Base-by-base conservation (phyloP, 2,888 invertebrate genomes). In the Zaprionus lineosus region DNA sequence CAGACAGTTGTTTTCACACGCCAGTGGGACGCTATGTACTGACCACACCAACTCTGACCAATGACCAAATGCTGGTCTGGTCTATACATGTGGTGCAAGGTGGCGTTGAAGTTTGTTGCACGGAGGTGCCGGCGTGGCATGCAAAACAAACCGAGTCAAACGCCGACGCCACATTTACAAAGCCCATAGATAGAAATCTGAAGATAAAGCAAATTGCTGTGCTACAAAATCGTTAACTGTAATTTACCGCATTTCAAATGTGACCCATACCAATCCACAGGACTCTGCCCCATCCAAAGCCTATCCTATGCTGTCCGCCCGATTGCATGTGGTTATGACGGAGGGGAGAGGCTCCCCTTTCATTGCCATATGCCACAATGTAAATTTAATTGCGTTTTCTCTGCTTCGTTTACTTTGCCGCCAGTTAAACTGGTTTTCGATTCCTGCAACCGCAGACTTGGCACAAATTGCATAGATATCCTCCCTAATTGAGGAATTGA, bases 211-310 rank as follows among this genome's bases (percentile, higher is more conserved):
- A 83, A 85, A 83, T 85, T 83, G 84, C 83, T 78, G 74, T 71
- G 84, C 84, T 76, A 84, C 84, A 83, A 82, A 82, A 85, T 83
- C 78, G 82, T 82, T 82, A 82, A 74, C 79, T 76, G 84, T 84
- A 84, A 82, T 82, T 82, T 82, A 82, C 83, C 76, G 83, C 74
- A 84, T 82, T 82, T 65, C 61, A 66, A 78, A 84, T 57, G 78
- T 65, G 63, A 56, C 67, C 61, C 62, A 59, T 74, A 73, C 48
- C 55, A 48, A 6, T 15, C 48, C n/a, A n/a, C n/a, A n/a, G n/a
- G 11, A 48, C 64, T 34, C 21, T 26, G 46, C 15, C 14, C 40
- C n/a, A n/a, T n/a, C n/a, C n/a, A n/a, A n/a, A n/a, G n/a, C n/a
- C n/a, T n/a, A n/a, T n/a, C n/a, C n/a, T n/a, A n/a, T n/a, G n/a